Evolutionary conservation across 2,888 invertebrate genomes (phyloP).

Genomic region (Pollenia amentaria): DNA sequence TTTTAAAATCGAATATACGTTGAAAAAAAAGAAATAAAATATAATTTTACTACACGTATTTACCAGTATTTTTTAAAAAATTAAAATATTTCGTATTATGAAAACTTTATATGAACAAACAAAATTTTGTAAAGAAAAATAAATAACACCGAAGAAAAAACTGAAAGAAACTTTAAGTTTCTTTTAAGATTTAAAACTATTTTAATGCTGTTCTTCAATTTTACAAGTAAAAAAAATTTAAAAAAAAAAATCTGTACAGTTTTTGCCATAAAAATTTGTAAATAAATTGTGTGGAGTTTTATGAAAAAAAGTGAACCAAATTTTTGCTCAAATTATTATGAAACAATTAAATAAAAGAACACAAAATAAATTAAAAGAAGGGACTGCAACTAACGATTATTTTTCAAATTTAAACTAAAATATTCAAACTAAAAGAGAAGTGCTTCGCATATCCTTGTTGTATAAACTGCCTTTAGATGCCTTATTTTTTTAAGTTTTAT

Average conservation of each 20-base stretch:
- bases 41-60: slow-evolving; percentile 1
- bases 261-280: background rate
- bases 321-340: background rate
- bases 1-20: slow-evolving; percentile 25
- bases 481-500: too few species aligned
- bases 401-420: too few species aligned
- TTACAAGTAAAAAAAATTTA: slow-evolving; percentile 42
- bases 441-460: too few species aligned
- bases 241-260: background rate
- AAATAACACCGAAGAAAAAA: slow-evolving; percentile 14
- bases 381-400: too few species aligned
- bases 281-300: slow-evolving; percentile 17
- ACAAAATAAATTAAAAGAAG: too few species aligned
- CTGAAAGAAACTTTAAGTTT: slow-evolving; percentile 39
- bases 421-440: too few species aligned
- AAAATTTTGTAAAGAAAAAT: background rate
- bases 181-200: slow-evolving; percentile 6
- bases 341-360: too few species aligned
- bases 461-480: too few species aligned
- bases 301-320: background rate
- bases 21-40: background rate
- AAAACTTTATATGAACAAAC: background rate
- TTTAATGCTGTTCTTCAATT: slow-evolving; percentile 28
- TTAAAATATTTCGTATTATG: slow-evolving; percentile 37
- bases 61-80: slow-evolving; percentile 23